Conservation (phyloP, 2,113 vertebrate species). For the Pyxicephalus adspersus region DNA sequence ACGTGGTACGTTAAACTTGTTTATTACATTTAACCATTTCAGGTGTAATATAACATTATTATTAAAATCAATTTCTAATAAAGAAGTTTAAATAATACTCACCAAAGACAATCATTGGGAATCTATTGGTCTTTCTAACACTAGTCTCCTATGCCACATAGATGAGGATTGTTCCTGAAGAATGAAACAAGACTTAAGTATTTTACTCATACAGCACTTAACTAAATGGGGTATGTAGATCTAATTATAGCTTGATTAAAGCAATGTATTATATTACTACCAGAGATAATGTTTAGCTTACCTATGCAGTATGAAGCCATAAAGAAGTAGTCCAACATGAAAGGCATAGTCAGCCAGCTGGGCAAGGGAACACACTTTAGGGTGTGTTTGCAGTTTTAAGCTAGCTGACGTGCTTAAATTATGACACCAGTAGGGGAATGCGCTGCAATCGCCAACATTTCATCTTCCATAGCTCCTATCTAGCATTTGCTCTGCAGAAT, state of each 20-base stretch:
- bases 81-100: neutral
- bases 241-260: neutral
- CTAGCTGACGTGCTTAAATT: constrained; percentile 51
- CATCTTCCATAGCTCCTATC: neutral
- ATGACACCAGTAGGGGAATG: constrained; percentile 50
- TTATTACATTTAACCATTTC: too few relatives aligned
- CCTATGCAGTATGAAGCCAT: constrained; percentile 38
- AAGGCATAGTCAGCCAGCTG: constrained; percentile 45
- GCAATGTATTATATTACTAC: constrained; percentile 28
- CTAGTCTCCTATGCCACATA: too few relatives aligned
- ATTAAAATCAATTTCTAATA: too few relatives aligned
- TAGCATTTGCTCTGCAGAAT: neutral
- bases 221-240: neutral
- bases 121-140: too few relatives aligned
- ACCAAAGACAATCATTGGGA: neutral
- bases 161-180: neutral
- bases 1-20: too few relatives aligned
- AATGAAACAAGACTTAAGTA: neutral
- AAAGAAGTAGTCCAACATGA: constrained; percentile 34
- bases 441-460: constrained; percentile 18
- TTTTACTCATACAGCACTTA: constrained; percentile 32
- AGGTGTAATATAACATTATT: too few relatives aligned
- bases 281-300: constrained; percentile 34
- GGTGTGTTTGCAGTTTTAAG: constrained; percentile 55
- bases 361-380: constrained; percentile 16